Evolutionary conservation across 2,113 vertebrate genomes (phyloP).

Genomic region (Suricata suricatta): DNA sequence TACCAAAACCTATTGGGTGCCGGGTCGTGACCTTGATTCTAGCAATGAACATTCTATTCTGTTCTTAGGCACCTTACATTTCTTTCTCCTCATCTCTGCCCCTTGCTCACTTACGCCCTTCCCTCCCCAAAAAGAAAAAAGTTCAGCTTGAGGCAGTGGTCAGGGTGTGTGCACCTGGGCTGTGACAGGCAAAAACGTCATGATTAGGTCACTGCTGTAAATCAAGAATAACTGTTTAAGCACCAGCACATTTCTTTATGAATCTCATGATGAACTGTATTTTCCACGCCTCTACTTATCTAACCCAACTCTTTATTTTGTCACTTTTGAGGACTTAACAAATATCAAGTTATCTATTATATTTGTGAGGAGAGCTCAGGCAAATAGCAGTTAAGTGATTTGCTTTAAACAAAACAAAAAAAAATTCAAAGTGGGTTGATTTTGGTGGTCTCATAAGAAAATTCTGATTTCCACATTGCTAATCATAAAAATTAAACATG

Average conservation of each 20-base stretch:
- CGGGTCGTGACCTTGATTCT: neutral
- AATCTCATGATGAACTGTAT: constrained; percentile 4
- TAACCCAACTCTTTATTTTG: neutral
- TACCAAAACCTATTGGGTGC: neutral
- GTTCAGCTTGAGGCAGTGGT: neutral
- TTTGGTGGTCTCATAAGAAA: neutral
- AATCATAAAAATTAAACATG: constrained; percentile 34
- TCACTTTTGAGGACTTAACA: constrained; percentile 40
- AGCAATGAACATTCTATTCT: neutral
- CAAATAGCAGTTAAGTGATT: neutral
- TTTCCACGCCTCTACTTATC: neutral
- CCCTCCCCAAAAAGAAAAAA: neutral
- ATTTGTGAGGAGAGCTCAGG: neutral
- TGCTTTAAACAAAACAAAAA: constrained; percentile 8
- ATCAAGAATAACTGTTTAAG: neutral
- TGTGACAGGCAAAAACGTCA: neutral
- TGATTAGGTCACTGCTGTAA: neutral
- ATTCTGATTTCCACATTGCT: neutral
- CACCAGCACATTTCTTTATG: neutral
- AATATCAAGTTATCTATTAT: neutral
- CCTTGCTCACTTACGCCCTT: too few species aligned
- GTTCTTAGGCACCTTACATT: neutral
- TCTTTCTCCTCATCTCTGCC: too few species aligned
- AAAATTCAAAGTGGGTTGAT: neutral
- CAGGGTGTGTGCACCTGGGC: neutral